Evolutionary conservation across 1,140 invertebrate genomes (phyloP), one percentile per base, ranked within the genome.

Genomic region (Pseudomyrmex cubaensis): DNA sequence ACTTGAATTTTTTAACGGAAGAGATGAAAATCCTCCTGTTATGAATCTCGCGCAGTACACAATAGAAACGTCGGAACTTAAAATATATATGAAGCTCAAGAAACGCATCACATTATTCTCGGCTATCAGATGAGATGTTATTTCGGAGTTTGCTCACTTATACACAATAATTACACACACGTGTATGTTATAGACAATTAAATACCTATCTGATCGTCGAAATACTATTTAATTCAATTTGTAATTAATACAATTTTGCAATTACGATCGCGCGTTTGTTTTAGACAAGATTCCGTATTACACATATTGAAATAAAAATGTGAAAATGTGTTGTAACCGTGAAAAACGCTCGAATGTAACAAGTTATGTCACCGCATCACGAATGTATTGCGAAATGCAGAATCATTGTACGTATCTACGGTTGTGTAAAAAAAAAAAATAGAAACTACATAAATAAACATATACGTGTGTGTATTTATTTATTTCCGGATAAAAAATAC

Each of bases 1-100:
- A 15, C 76, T 72, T 25, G 22, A 13, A 50, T 69, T 13, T 57
- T 15, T 22, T n/a, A 46, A 80, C 25, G 76, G 59, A 72, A 80
- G 44, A 59, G 20, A 78, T 13, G 66, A 70, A 17, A 20, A 35
- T 35, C 25, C 10, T 35, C n/a, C 10, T 4, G 35, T 15, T 59
- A 70, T 7, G 5, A 35, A 1, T 35, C 20, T 57, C 44, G 17
- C 50, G 13, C 59, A 35, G 50, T 22, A 8, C 46, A 70, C 8
- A 44, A 17, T 50, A 44, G 10, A 7, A 25, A 13, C 52, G 22
- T n/a, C 20, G 35, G 54, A 1, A n/a, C n/a, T 66, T 7, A 10
- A 17, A 7, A 17, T 15, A 46, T 17, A 70, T 17, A 70, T 44
- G 22, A 70, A 44, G 17, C 46, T 61, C 22, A 17, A 9, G 20